Evolutionary conservation across 1,140 invertebrate genomes (phyloP).

Genomic region (Arion vulgaris): DNA sequence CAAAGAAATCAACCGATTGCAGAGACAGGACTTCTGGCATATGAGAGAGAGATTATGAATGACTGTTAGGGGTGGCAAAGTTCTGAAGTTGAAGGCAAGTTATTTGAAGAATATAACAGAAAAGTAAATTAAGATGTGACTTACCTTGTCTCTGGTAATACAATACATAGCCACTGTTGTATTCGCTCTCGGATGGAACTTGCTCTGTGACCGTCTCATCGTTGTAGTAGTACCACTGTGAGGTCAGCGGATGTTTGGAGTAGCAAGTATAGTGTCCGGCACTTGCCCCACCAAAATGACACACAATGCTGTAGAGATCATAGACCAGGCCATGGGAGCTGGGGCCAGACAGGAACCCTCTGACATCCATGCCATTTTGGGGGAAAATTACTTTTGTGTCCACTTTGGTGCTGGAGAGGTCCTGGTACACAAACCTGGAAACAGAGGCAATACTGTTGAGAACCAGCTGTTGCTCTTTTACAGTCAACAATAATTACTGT

Average conservation of each 20-base stretch:
- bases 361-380: constrained; percentile 76
- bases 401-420: constrained; percentile 80
- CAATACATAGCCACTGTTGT: constrained; percentile 80
- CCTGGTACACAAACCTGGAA: constrained; percentile 81
- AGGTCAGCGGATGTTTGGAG: constrained; percentile 81
- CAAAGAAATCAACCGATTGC: too few species aligned
- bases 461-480: too few species aligned
- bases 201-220: constrained; percentile 79
- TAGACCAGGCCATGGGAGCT: constrained; percentile 72
- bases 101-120: too few species aligned
- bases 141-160: constrained; percentile 78
- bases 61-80: too few species aligned
- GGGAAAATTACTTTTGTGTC: constrained; percentile 81
- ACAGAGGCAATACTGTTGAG: constrained; percentile 9
- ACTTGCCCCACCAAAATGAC: constrained; percentile 81
- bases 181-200: constrained; percentile 79
- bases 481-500: constrained; percentile 1
- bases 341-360: constrained; percentile 70
- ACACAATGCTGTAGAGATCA: constrained; percentile 81
- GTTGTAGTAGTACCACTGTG: constrained; percentile 88
- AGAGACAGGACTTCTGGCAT: too few species aligned
- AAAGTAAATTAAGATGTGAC: neutral
- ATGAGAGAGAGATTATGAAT: too few species aligned
- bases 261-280: constrained; percentile 83
- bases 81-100: too few species aligned